These are phyloP conservation scores for Carollia perspicillata DNA, from an alignment of 2,113 vertebrate genomes.

Conservation along the genomic window DNA sequence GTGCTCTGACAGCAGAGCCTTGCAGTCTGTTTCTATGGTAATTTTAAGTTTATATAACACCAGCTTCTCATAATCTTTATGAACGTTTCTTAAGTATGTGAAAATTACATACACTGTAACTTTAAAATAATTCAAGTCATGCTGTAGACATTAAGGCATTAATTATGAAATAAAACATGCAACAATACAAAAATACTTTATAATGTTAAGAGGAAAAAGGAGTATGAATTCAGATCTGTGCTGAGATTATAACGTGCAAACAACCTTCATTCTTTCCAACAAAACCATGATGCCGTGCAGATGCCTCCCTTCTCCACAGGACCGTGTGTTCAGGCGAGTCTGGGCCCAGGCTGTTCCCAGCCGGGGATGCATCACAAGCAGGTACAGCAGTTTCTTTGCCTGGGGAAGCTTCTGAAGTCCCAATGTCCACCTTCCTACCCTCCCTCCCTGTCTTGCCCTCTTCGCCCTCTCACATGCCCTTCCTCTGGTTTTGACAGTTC, in stretches of 20 bases:
- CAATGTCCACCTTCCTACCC: neutral
- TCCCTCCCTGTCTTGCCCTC: neutral
- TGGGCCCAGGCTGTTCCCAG: neutral
- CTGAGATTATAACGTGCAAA: neutral
- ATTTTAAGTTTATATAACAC: constrained; percentile 53
- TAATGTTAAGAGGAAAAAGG: neutral
- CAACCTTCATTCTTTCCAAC: neutral
- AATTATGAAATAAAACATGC: constrained; percentile 37
- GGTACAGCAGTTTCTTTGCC: neutral
- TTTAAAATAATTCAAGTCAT: constrained; percentile 30
- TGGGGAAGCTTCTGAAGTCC: neutral
- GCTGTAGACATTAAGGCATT: constrained; percentile 14
- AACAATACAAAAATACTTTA: constrained; percentile 11
- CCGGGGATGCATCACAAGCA: neutral
- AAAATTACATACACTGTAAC: constrained; percentile 42
- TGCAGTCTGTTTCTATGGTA: constrained; percentile 29
- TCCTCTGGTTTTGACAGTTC: neutral
- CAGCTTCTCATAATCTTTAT: neutral
- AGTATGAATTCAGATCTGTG: neutral
- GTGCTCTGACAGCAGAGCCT: neutral
- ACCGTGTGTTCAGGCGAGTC: neutral
- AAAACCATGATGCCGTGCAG: neutral
- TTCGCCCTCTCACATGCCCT: fast-evolving
- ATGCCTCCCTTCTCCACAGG: neutral
- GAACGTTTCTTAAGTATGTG: constrained; percentile 25